phyloP scores from a whole-genome alignment of 2,888 invertebrate genomes.

The Molorchus minor region DNA sequence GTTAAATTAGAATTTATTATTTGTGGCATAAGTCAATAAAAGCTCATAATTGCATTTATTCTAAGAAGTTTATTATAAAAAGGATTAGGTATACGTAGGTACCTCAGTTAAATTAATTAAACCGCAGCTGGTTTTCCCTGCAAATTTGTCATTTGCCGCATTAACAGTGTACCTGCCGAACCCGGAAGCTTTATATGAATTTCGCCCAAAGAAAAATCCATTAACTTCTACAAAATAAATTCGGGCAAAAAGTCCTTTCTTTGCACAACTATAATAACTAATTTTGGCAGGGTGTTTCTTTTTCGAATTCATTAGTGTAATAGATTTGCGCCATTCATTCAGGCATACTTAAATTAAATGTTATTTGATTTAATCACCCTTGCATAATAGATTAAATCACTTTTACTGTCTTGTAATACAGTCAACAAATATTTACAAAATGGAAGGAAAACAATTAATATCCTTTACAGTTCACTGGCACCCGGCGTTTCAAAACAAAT shows the following conservation, averaged over 20 bases:
- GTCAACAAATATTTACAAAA: slow-evolving; percentile 13
- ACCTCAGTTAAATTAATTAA: no score
- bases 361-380: slow-evolving; percentile 5
- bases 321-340: slow-evolving; percentile 1
- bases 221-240: not conserved
- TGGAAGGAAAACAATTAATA: slow-evolving; percentile 7
- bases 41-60: no score
- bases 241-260: no score
- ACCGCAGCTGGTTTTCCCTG: no score
- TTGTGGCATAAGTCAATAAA: no score
- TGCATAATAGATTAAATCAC: slow-evolving; percentile 17
- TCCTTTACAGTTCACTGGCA: slow-evolving; percentile 13
- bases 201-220: not conserved
- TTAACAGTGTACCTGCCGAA: no score
- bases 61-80: no score
- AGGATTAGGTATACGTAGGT: no score
- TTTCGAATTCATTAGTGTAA: not conserved
- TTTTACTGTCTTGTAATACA: slow-evolving; percentile 15
- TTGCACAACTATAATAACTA: no score
- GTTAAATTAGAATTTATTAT: no score
- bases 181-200: not conserved
- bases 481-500: slow-evolving; percentile 19
- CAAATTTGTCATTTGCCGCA: no score
- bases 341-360: slow-evolving; percentile 9
- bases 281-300: no score